Conservation (phyloP, 2,888 invertebrate species). For the Julus scandinavius region DNA sequence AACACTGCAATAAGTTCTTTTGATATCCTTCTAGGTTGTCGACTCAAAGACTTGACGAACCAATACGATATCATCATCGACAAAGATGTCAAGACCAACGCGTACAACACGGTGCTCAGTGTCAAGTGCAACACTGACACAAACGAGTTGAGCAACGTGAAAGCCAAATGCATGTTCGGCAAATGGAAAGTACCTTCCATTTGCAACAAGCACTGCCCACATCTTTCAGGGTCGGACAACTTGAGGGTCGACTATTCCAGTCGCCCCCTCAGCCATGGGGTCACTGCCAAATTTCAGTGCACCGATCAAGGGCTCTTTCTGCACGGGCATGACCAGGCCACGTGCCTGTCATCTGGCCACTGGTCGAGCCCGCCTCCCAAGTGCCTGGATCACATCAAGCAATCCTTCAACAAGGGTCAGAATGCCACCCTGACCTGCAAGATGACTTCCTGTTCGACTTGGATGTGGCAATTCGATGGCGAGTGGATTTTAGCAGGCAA, state of each 20-base stretch:
- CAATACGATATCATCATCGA: background rate
- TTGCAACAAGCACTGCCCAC: slow-evolving; percentile 9
- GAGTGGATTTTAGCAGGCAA: background rate
- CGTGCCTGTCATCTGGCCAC: background rate
- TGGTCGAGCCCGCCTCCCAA: slow-evolving; percentile 28
- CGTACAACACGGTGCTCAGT: slow-evolving; percentile 10
- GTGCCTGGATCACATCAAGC: background rate
- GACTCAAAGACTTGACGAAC: background rate
- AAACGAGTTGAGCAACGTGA: background rate
- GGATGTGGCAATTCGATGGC: background rate
- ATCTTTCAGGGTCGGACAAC: background rate
- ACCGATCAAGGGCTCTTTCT: slow-evolving; percentile 9
- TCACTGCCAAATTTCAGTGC: background rate
- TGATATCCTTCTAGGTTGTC: slow-evolving; percentile 22
- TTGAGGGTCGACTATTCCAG: slow-evolving; percentile 20
- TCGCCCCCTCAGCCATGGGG: background rate
- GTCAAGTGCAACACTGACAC: slow-evolving; percentile 28
- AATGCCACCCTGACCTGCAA: slow-evolving; percentile 29
- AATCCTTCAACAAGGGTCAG: background rate
- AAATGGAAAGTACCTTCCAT: slow-evolving; percentile 29
- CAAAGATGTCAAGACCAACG: slow-evolving; percentile 6
- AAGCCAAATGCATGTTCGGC: slow-evolving; percentile 37
- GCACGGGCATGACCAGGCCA: background rate
- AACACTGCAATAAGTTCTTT: no score
- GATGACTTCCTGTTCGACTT: background rate